These are phyloP conservation scores for Mactromeris polynyma DNA, from an alignment of 2,888 invertebrate species.

Conservation along the genomic window DNA sequence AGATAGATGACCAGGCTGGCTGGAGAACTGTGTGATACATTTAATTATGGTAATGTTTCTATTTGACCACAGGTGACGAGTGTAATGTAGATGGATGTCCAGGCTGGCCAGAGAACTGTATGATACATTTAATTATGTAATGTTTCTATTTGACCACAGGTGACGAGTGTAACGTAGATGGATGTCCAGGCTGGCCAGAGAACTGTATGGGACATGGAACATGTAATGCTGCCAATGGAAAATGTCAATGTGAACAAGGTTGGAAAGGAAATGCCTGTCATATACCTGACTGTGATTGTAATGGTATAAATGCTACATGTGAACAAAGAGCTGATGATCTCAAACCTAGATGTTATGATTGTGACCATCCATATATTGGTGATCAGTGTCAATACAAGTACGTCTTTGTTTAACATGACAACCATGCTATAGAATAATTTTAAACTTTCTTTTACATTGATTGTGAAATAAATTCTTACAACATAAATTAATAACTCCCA, in stretches of 20 bases:
- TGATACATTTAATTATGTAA: background rate
- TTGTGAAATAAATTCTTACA: too few relatives aligned
- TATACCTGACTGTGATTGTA: conserved; percentile 74
- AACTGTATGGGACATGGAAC: conserved; percentile 77
- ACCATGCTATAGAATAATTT: too few relatives aligned
- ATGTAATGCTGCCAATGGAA: conserved; percentile 72
- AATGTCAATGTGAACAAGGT: conserved; percentile 76
- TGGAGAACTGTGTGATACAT: too few relatives aligned
- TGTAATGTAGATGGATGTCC: background rate
- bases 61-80: too few relatives aligned
- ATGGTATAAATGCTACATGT: conserved; percentile 74
- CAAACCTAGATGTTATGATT: conserved; percentile 77
- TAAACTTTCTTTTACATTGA: background rate
- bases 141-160: conserved; percentile 52
- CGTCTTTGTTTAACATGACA: background rate
- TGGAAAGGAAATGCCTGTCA: conserved; percentile 78
- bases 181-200: conserved; percentile 81
- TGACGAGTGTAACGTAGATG: conserved; percentile 69
- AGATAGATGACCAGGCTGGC: too few relatives aligned
- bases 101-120: background rate
- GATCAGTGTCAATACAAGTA: conserved; percentile 75
- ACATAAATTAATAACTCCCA: background rate
- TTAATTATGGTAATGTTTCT: too few relatives aligned
- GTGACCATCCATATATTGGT: conserved; percentile 75
- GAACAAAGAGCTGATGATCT: conserved; percentile 58